These are phyloP conservation scores for Xyrichtys novacula DNA, from an alignment of 2,797 vertebrate species.

Conservation along the genomic window DNA sequence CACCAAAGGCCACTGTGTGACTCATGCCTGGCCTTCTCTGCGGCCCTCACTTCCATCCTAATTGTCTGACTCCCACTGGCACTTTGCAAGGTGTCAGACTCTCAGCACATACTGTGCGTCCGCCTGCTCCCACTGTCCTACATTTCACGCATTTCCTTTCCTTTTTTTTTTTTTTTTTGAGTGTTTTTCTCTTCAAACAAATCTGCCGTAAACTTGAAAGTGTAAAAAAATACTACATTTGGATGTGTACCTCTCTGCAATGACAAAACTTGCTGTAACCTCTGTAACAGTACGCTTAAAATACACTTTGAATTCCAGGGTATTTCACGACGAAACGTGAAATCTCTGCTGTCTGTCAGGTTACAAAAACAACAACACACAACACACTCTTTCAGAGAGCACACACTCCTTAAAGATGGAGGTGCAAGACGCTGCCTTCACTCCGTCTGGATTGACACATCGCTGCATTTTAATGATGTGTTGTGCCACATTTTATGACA, in stretches of 20 bases:
- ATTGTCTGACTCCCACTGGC: conserved; percentile 74
- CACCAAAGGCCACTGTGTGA: conserved; percentile 59
- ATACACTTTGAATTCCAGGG: conserved; percentile 1
- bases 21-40: conserved; percentile 64
- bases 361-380: conserved; percentile 30
- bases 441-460: conserved; percentile 29
- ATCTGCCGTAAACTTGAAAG: conserved; percentile 1
- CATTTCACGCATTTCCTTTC: conserved; percentile 42
- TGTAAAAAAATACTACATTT: conserved; percentile 9
- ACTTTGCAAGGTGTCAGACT: conserved; percentile 61
- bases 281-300: conserved; percentile 1
- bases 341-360: background rate
- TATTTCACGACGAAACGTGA: background rate
- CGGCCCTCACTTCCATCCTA: conserved; percentile 62
- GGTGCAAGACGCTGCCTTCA: conserved; percentile 5
- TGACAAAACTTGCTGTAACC: background rate
- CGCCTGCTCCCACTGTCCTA: conserved; percentile 27
- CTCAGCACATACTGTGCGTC: conserved; percentile 19
- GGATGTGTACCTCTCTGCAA: background rate
- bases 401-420: conserved; percentile 6
- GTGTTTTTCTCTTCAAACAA: background rate
- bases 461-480: conserved; percentile 51
- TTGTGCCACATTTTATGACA: conserved; percentile 25
- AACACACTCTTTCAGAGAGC: background rate
- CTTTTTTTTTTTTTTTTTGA: conserved; percentile 17